Percentiles rank a stretch among this genome's conserved stretches.
Conservation (phyloP, 2,888 invertebrate genomes). For the Didymodactylos carnosus region DNA sequence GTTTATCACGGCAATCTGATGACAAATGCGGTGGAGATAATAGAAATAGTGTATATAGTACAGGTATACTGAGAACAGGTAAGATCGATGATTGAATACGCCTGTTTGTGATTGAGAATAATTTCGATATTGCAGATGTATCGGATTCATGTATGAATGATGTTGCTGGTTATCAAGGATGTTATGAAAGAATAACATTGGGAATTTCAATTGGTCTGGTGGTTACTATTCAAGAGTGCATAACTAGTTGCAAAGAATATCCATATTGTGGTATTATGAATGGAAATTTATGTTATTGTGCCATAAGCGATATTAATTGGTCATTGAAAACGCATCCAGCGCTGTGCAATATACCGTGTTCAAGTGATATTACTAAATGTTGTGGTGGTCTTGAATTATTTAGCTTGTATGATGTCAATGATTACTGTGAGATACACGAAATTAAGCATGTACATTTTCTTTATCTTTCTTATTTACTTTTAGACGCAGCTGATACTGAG, state of each 20-base stretch:
- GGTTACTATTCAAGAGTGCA: not conserved
- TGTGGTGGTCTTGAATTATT: not conserved
- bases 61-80: not conserved
- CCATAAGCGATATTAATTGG: not conserved
- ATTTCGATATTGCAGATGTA: not conserved
- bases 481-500: no score
- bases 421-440: not conserved
- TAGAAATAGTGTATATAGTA: constrained; percentile 1
- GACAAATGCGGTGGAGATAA: not conserved
- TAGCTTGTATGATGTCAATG: not conserved
- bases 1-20: no score
- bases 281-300: not conserved
- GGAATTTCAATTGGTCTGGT: not conserved
- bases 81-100: no score
- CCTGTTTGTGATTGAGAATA: not conserved
- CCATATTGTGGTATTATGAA: not conserved
- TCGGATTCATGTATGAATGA: not conserved
- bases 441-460: no score
- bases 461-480: no score
- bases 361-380: no score
- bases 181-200: not conserved
- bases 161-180: not conserved
- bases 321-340: not conserved
- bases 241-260: not conserved
- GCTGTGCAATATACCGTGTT: not conserved